Base-by-base conservation (phyloP, 2,888 invertebrate species). In the Drosophila vallismaia region DNA sequence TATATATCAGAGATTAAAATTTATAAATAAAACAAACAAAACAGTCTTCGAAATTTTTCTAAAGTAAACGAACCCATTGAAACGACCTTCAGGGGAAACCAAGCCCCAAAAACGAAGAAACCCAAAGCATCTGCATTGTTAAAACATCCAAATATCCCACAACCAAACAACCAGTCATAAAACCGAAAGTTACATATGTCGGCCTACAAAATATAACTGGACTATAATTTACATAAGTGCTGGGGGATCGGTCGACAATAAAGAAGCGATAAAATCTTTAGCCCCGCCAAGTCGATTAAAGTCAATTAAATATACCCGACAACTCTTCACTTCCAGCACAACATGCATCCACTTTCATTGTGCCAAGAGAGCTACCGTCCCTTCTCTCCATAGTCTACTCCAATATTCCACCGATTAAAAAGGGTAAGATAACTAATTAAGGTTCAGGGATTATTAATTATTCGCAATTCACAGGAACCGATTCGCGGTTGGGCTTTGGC, bases 321-420 rank as follows among this genome's bases (percentile, higher is more conserved):
- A 59, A 28, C 14, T 45, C 26, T 40, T 42, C 42, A 24, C 50
- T 71, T 68, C 8, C 74, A 88, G 86, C 74, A 33, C 69, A 63
- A 53, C 58, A 62, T 52, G 91, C 91, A 56, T 91, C 92, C 52
- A 92, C 94, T 0, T 92, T 96, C 19, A 95, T 97, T 77, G 94
- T 97, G 31, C 96, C 97, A 0, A 95, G 96, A 86, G 96, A 97
- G 90, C 79, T 97, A 52, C 96, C 96, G 0, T 95, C 96, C 0
- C 89, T 96, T 31, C 92, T 97, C 6, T 96, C 96, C 0, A 93
- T 97, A 3, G 94, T 96, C 0, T 97, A 96, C 90, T 96, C 96
- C 7, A 96, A 96, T 84, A 96, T 97, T 70, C 96, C 97, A 4
- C 96, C 96, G 0, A 94, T 97, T 8, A 95, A 95, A 87, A 97